Conservation (phyloP, 2,888 invertebrate genomes). For the Eurytoma californica region DNA sequence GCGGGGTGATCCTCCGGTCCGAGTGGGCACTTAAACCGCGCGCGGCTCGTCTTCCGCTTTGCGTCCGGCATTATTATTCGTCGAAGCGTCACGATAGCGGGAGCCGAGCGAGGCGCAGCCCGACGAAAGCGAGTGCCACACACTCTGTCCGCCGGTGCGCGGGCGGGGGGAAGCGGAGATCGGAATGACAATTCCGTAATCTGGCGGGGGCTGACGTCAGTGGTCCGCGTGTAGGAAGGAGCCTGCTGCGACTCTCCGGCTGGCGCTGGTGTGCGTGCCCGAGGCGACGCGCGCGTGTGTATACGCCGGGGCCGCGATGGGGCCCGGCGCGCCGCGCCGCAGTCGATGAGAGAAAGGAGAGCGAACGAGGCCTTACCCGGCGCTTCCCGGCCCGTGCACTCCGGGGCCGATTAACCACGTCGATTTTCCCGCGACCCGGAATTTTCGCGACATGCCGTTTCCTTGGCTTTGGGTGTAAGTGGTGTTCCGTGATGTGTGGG, state of each 20-base stretch:
- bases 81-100: neutral
- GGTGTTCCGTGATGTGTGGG: too few species aligned
- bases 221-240: constrained; percentile 37
- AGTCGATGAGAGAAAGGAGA: constrained; percentile 54
- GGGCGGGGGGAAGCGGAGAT: constrained; percentile 19
- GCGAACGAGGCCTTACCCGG: constrained; percentile 43
- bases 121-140: constrained; percentile 20
- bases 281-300: neutral
- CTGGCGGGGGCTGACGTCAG: constrained; percentile 46
- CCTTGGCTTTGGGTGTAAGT: too few species aligned
- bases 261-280: neutral
- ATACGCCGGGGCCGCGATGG: neutral
- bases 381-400: neutral
- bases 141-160: neutral
- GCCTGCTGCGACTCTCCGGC: constrained; percentile 27
- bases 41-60: neutral
- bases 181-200: constrained; percentile 45
- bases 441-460: too few species aligned
- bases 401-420: neutral
- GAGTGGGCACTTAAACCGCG: neutral
- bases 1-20: neutral
- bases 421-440: neutral
- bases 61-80: neutral
- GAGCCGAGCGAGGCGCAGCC: neutral
- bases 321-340: constrained; percentile 14